Evolutionary conservation across 1,140 invertebrate genomes (phyloP).

Genomic region (Bombus polaris): DNA sequence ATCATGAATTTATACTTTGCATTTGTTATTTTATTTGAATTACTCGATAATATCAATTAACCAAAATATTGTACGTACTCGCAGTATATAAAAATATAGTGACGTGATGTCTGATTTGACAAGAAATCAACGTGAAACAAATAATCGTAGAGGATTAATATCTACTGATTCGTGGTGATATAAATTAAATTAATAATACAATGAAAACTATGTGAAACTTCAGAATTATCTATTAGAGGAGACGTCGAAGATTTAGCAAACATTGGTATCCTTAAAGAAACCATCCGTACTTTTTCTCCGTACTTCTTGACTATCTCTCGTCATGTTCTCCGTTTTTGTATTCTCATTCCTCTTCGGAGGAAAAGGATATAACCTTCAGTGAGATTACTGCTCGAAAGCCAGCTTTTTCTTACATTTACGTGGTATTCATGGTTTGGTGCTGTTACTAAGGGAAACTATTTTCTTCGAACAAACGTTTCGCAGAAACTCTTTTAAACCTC

Average conservation of each 20-base stretch:
- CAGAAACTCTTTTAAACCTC: slow-evolving; percentile 29
- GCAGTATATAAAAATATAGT: not conserved
- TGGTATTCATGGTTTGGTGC: slow-evolving; percentile 25
- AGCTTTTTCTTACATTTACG: slow-evolving; percentile 58
- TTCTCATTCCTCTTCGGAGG: slow-evolving; percentile 39
- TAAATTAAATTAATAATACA: no score
- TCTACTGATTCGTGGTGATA: not conserved
- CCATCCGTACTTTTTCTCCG: slow-evolving; percentile 23
- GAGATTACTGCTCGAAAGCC: slow-evolving; percentile 43
- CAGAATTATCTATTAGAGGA: not conserved
- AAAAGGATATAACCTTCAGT: slow-evolving; percentile 62
- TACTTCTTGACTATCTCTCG: slow-evolving; percentile 31
- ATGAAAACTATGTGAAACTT: not conserved
- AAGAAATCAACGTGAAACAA: not conserved
- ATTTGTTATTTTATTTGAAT: no score
- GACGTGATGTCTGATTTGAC: not conserved
- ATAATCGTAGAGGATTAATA: not conserved
- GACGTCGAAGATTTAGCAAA: not conserved
- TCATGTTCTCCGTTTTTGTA: slow-evolving; percentile 35
- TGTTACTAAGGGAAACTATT: slow-evolving; percentile 34
- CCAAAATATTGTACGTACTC: no score
- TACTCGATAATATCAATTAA: no score
- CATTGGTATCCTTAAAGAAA: slow-evolving; percentile 14
- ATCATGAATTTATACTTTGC: not conserved
- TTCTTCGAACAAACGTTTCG: slow-evolving; percentile 58